These are phyloP conservation scores for Macrobrachium rosenbergii DNA, from an alignment of 1,140 invertebrate species.

Conservation along the genomic window DNA sequence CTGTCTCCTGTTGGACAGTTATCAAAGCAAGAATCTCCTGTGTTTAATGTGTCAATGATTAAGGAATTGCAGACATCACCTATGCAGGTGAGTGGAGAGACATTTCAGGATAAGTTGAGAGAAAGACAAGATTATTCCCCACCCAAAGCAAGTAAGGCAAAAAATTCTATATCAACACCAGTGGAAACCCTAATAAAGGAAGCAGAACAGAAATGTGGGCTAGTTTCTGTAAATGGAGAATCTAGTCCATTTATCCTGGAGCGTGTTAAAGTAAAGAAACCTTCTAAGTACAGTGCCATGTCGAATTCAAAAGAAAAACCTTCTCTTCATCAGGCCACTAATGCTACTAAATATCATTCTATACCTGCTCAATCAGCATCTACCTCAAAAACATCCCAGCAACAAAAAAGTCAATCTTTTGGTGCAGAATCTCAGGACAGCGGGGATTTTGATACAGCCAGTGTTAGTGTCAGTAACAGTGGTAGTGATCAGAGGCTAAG, in stretches of 20 bases:
- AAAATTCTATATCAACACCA: constrained; percentile 29
- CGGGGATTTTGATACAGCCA: constrained; percentile 28
- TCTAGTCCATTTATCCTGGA: constrained; percentile 2
- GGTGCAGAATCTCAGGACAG: constrained; percentile 50
- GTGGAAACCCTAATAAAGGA: constrained; percentile 6
- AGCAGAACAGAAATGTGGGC: background rate
- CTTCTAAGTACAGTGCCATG: constrained; percentile 48
- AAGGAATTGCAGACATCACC: constrained; percentile 61
- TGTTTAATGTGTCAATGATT: constrained; percentile 60
- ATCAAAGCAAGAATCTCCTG: constrained; percentile 55
- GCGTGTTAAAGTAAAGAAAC: constrained; percentile 15
- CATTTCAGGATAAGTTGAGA: constrained; percentile 44
- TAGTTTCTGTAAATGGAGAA: constrained; percentile 43
- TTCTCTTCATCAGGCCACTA: constrained; percentile 43
- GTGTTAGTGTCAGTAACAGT: constrained; percentile 46
- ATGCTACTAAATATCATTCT: constrained; percentile 8
- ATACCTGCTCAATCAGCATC: constrained; percentile 24
- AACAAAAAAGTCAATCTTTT: constrained; percentile 52
- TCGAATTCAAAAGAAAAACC: constrained; percentile 56
- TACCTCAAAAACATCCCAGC: constrained; percentile 30
- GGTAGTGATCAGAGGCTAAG: constrained; percentile 49
- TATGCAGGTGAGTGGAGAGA: constrained; percentile 58
- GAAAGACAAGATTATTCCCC: constrained; percentile 41
- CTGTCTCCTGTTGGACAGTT: constrained; percentile 38
- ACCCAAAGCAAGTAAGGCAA: constrained; percentile 27